Evolutionary conservation across 2,888 invertebrate genomes (phyloP).

Genomic region (Leptarthrus brevirostris): DNA sequence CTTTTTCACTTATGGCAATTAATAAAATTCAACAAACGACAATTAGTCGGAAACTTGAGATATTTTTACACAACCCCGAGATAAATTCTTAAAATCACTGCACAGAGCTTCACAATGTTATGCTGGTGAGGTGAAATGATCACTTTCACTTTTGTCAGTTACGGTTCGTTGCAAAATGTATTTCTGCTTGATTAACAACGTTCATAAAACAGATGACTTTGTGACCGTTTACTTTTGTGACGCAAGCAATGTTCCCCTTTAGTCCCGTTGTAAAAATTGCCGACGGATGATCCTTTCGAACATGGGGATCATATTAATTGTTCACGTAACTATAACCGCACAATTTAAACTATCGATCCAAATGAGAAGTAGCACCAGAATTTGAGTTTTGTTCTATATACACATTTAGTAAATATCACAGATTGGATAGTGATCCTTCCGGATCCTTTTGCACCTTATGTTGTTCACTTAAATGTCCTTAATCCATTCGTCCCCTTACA

Average conservation of each 20-base stretch:
- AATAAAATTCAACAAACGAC: not conserved
- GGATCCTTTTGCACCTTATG: not conserved
- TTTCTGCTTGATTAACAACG: constrained; percentile 31
- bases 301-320: constrained; percentile 14
- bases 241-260: not conserved
- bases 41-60: not conserved
- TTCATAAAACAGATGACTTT: constrained; percentile 15
- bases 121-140: constrained; percentile 31
- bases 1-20: constrained; percentile 20
- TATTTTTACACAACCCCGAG: constrained; percentile 19
- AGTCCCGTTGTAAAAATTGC: not conserved
- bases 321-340: constrained; percentile 25
- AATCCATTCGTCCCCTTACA: not conserved
- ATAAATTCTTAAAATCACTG: constrained; percentile 11
- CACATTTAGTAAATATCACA: constrained; percentile 33
- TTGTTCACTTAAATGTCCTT: not conserved
- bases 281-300: constrained; percentile 6
- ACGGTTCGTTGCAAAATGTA: constrained; percentile 25
- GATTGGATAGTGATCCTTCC: not conserved
- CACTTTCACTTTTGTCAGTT: constrained; percentile 44
- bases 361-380: constrained; percentile 23
- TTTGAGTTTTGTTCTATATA: constrained; percentile 16
- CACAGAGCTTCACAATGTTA: constrained; percentile 10
- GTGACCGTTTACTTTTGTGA: not conserved
- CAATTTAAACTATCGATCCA: constrained; percentile 31